Evolutionary conservation across 2,888 invertebrate genomes (phyloP).

Genomic region (Linyphia triangularis): DNA sequence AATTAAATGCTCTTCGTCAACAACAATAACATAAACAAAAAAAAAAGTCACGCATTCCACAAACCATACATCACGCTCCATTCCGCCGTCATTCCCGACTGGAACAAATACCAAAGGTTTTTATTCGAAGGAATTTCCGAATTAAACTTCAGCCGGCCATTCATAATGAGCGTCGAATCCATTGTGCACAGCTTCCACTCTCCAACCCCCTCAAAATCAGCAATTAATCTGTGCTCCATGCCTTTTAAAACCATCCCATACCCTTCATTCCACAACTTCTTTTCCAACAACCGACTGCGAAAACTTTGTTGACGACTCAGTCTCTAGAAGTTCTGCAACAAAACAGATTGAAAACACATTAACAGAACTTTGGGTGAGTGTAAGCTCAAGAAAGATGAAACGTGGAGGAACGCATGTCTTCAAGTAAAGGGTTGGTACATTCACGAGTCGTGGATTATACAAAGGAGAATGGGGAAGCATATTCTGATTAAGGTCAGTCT

Average conservation of each 20-base stretch:
- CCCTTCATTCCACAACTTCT: neutral
- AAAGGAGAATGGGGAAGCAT: conserved; percentile 25
- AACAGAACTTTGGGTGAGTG: conserved; percentile 10
- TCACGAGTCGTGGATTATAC: conserved; percentile 51
- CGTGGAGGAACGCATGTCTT: conserved; percentile 1
- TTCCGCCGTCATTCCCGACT: neutral
- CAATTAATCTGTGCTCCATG: conserved; percentile 41
- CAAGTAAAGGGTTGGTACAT: conserved; percentile 41
- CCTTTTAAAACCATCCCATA: neutral
- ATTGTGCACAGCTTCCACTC: conserved; percentile 18
- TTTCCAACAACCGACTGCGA: conserved; percentile 8
- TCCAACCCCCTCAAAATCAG: neutral
- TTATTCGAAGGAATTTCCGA: conserved; percentile 47
- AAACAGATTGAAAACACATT: conserved; percentile 54
- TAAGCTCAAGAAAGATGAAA: conserved; percentile 11
- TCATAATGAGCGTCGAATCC: conserved; percentile 44
- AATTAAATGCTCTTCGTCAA: neutral
- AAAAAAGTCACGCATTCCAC: neutral
- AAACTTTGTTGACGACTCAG: conserved; percentile 36
- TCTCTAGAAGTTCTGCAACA: conserved; percentile 12
- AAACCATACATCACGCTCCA: conserved; percentile 22
- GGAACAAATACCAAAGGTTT: conserved; percentile 46
- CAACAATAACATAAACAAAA: neutral
- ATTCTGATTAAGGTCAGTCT: conserved; percentile 48
- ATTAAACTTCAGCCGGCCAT: conserved; percentile 33